Percentiles rank a stretch among this genome's conserved stretches.
These are phyloP conservation scores for Sminthopsis crassicaudata DNA, from an alignment of 2,113 vertebrate genomes.

Conservation along the genomic window DNA sequence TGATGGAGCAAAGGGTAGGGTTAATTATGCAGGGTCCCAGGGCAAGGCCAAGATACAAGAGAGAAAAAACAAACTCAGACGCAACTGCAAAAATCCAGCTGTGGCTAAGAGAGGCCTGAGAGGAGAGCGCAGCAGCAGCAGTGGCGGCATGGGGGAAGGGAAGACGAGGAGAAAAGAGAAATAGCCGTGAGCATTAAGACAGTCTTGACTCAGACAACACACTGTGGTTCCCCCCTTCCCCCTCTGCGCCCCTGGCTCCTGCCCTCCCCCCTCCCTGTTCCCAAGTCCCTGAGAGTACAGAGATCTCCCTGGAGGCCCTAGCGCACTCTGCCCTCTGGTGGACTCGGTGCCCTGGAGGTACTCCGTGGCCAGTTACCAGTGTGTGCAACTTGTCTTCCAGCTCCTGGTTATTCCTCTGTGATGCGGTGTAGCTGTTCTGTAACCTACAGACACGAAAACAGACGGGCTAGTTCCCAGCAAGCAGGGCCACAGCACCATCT, in stretches of 20 bases:
- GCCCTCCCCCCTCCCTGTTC: conserved; percentile 54
- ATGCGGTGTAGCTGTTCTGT: conserved; percentile 98
- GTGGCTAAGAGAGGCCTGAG: conserved; percentile 98
- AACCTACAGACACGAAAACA: conserved; percentile 84
- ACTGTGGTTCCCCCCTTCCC: conserved; percentile 64
- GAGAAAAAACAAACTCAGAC: conserved; percentile 89
- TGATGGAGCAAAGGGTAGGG: not conserved
- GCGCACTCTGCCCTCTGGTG: conserved; percentile 18
- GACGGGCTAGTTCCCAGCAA: not conserved
- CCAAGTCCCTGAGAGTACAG: conserved; percentile 48
- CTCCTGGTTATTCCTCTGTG: conserved; percentile 97
- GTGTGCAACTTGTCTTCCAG: conserved; percentile 97
- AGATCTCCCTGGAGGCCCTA: conserved; percentile 51
- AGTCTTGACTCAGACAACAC: conserved; percentile 75
- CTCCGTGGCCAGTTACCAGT: conserved; percentile 87
- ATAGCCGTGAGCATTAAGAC: conserved; percentile 87
- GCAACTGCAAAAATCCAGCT: conserved; percentile 99
- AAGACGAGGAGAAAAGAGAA: conserved; percentile 85
- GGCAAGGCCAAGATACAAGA: conserved; percentile 77
- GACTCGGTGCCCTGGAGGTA: conserved; percentile 39
- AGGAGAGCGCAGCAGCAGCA: conserved; percentile 85
- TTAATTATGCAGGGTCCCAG: conserved; percentile 56
- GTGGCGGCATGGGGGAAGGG: conserved; percentile 87
- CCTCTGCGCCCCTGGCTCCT: not conserved
- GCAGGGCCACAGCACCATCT: not conserved